These are phyloP conservation scores for Tipula lateralis DNA, from an alignment of 2,888 invertebrate genomes.

Conservation along the genomic window DNA sequence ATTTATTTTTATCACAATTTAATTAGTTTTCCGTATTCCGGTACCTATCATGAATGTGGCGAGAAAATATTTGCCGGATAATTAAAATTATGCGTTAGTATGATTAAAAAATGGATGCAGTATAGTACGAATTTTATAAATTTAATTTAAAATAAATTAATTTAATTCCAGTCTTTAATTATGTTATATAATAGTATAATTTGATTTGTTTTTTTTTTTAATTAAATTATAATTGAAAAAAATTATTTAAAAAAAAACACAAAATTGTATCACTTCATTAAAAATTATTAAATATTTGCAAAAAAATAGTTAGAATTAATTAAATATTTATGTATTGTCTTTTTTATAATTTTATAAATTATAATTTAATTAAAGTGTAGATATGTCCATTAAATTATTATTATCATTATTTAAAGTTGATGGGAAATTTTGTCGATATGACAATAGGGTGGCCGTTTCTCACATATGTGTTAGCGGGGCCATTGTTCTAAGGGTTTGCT, in stretches of 20 bases:
- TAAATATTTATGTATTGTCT: slow-evolving; percentile 11
- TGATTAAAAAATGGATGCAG: neutral
- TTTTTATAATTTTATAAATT: slow-evolving; percentile 9
- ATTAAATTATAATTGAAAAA: neutral
- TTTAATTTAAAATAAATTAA: neutral
- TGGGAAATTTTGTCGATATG: slow-evolving; percentile 26
- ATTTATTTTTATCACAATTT: neutral
- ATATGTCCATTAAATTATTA: slow-evolving; percentile 31
- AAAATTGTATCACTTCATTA: slow-evolving; percentile 13
- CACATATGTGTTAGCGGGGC: slow-evolving; percentile 51
- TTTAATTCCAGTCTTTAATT: slow-evolving; percentile 14
- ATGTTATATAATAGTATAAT: neutral
- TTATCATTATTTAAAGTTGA: slow-evolving; percentile 27
- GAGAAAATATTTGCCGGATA: neutral
- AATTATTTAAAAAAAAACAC: neutral
- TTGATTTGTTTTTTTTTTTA: neutral
- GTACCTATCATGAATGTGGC: neutral
- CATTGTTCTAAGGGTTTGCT: slow-evolving; percentile 48
- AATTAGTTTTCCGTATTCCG: neutral
- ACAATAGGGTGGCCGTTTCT: slow-evolving; percentile 41
- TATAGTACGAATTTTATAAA: neutral
- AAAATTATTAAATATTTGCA: slow-evolving; percentile 11
- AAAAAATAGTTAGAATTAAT: neutral
- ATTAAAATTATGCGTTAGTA: neutral
- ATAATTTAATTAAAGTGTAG: slow-evolving; percentile 30